Base-by-base conservation (phyloP, 2,797 vertebrate genomes). In the Phoxinus dragarum region DNA sequence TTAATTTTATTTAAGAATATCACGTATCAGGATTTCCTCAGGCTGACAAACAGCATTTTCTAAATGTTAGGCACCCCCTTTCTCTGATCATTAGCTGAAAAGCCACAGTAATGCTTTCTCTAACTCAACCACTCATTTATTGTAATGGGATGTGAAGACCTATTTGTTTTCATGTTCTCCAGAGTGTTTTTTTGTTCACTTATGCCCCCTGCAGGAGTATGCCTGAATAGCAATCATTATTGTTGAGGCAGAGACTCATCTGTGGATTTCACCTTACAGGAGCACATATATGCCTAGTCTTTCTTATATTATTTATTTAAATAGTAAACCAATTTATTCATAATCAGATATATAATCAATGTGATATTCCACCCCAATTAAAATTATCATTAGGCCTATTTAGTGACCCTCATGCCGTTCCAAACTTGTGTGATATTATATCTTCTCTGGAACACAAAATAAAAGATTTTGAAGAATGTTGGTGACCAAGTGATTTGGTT, bases 151-250 rank as follows among this genome's bases (percentile, higher is more conserved):
- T 34, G n/a, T 61, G 9, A 75, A 36, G 14, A 9, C 17, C 17
- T 66, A 23, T 66, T 67, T 67, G 42, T 47, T 23, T 67, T 49
- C 11, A 67, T 44, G 10, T 12, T 67, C 7, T n/a, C 23, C 47
- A 68, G 4, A 10, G 31, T 19, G 31, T 2, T 79, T 61, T 49
- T 49, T 83, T n/a, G 44, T 68, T 67, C 23, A 38, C 27, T 72
- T 72, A 49, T 61, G 66, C 66, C 83, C 67, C 14, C 83, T 47
- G 54, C 40, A 59, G 75, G 52, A 72, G 4, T 7, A 34, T 38
- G 1, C n/a, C 52, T 72, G 17, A 79, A 79, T 36, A n/a, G 52
- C 49, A 84, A 38, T 16, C 47, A 34, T 68, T 77, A 38, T 23
- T 47, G 42, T 38, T 21, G 44, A 47, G 40, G 4, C 56, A 68